phyloP scores from a whole-genome alignment of 2,888 invertebrate species.

The Apamea epomidion region DNA sequence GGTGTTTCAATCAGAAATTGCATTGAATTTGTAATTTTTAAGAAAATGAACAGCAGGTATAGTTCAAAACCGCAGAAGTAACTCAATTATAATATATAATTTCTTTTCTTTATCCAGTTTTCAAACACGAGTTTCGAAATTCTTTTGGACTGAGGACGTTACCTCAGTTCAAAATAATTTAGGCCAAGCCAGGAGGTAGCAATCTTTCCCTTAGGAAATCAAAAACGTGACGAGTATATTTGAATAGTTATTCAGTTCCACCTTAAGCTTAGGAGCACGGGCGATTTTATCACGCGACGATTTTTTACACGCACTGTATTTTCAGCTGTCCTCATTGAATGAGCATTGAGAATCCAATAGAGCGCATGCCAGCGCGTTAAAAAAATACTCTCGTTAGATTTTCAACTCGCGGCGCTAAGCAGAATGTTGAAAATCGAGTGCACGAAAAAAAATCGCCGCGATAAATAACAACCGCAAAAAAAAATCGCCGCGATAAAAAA shows the following conservation, averaged over 20 bases:
- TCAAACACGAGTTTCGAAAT: not conserved
- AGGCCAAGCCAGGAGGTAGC: not conserved
- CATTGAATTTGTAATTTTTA: not conserved
- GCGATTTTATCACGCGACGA: too few species aligned
- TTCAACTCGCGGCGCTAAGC: too few species aligned
- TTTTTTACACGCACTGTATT: too few species aligned
- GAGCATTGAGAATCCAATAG: too few species aligned
- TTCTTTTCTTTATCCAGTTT: not conserved
- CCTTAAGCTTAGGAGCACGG: not conserved
- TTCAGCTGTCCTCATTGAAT: too few species aligned
- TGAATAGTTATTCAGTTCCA: constrained; percentile 17
- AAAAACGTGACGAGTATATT: constrained; percentile 32
- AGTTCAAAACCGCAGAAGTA: not conserved
- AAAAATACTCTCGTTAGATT: not conserved
- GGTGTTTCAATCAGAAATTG: not conserved
- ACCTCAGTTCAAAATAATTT: too few species aligned
- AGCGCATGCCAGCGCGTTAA: not conserved
- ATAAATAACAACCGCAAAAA: too few species aligned
- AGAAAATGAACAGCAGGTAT: not conserved
- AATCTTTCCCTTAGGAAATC: constrained; percentile 1
- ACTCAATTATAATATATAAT: not conserved
- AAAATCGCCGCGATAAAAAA: not conserved
- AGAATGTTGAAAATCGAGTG: not conserved
- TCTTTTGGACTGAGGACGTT: not conserved
- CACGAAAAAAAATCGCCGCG: too few species aligned